Base-by-base conservation (phyloP, 2,113 vertebrate genomes). In the Rhynchomys soricoides region DNA sequence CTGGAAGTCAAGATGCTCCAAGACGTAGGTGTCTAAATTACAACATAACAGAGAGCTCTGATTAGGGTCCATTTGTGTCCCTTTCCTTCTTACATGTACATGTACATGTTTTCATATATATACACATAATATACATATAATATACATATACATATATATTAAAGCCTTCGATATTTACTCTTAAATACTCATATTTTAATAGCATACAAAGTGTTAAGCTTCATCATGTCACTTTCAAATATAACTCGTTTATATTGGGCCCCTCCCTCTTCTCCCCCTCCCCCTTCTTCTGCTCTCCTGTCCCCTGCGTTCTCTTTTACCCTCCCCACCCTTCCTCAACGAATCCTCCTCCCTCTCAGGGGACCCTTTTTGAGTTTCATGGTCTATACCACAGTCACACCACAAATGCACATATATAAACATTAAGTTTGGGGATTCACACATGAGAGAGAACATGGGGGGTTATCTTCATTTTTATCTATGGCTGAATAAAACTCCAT, bases 1-100 rank as follows among this genome's bases (percentile, higher is more conserved):
- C 52, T 77, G 82, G 16, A 45, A 89, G 90, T 94, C 94, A 96
- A 70, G 40, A 74, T 91, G 34, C 64, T 90, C 81, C 16, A 73
- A 75, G 71, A 57, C 43, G 83, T 70, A 64, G 59, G 93, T 16
- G n/a, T 48, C 45, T 79, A 70, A 79, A 50, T 37, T n/a, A 57
- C 1, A n/a, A 21, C 75, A 71, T 68, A 43, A 1, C n/a, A 40
- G 43, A 73, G 31, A 3, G 0, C 1, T 78, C 34, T 64, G n/a
- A 13, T 45, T 70, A 21, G 64, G 64, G 52, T 87, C 37, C 12
- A 3, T 68, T 75, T 73, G 7, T 34, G 21, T 57, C 59, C 8
- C 16, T 16, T 62, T 2, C 37, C 17, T 74, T 83, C 31, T 31
- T 34, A 6, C n/a, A n/a, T n/a, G n/a, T n/a, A n/a, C n/a, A n/a